Conservation (phyloP, 1,140 invertebrate genomes). For the Muscidifurax raptorellus region DNA sequence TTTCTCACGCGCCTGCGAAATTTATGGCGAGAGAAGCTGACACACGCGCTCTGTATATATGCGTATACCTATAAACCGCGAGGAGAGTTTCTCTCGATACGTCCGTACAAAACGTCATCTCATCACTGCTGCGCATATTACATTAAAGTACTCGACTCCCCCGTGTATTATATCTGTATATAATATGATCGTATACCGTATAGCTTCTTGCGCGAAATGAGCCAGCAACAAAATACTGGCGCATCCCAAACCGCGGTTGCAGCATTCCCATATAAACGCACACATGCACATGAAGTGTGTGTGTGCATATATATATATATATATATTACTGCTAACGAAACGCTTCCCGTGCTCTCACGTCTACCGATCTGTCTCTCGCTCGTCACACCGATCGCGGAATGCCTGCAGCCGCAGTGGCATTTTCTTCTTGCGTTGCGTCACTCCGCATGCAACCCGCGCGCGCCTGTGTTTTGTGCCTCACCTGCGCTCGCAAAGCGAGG, state of each 20-base stretch:
- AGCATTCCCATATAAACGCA: too few relatives aligned
- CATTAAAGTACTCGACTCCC: too few relatives aligned
- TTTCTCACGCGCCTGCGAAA: conserved; percentile 14
- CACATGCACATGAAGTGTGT: background rate
- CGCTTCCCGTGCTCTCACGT: conserved; percentile 17
- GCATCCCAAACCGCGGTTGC: too few relatives aligned
- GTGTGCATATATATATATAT: too few relatives aligned
- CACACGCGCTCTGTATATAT: too few relatives aligned
- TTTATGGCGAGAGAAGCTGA: background rate
- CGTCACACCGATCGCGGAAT: conserved; percentile 19
- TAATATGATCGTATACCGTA: too few relatives aligned
- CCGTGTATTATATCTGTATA: too few relatives aligned
- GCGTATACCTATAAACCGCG: too few relatives aligned
- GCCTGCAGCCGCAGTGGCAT: background rate
- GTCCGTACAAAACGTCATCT: too few relatives aligned
- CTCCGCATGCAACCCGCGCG: background rate
- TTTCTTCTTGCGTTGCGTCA: background rate
- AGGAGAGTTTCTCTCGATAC: too few relatives aligned
- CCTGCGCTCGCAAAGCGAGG: background rate
- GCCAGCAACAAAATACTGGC: background rate
- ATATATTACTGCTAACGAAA: background rate
- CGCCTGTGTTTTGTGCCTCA: background rate
- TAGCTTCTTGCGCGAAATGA: background rate
- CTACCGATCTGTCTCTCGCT: conserved; percentile 18
- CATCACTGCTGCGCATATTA: too few relatives aligned